A percentile compares a stretch with the other conserved stretches of the same genome.
Evolutionary conservation across 2,113 vertebrate species (phyloP).

Genomic region (Calidris pugnax): DNA sequence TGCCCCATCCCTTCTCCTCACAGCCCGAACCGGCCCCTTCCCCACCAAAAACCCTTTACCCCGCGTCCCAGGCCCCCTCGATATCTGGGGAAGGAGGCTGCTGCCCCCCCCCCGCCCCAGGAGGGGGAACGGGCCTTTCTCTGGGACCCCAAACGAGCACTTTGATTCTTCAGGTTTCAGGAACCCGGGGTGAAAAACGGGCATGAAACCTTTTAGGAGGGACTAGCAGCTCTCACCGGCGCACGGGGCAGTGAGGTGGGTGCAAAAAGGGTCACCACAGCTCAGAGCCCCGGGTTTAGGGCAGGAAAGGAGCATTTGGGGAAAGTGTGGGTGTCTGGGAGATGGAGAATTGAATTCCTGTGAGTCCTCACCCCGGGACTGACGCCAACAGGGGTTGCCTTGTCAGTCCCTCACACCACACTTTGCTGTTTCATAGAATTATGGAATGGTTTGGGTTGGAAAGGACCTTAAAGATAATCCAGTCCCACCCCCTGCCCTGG

Average conservation of each 20-base stretch:
- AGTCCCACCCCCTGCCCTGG: too few relatives aligned
- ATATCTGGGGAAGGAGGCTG: background rate
- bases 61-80: too few relatives aligned
- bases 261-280: rapidly evolving
- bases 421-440: background rate
- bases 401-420: rapidly evolving
- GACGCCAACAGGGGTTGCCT: background rate
- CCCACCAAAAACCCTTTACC: too few relatives aligned
- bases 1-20: too few relatives aligned
- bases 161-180: background rate
- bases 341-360: background rate
- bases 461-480: background rate
- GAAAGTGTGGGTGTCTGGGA: too few relatives aligned
- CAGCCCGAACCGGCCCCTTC: background rate
- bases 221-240: rapidly evolving
- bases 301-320: rapidly evolving
- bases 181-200: background rate
- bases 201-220: background rate
- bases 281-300: rapidly evolving
- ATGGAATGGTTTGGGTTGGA: background rate
- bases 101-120: background rate
- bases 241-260: rapidly evolving
- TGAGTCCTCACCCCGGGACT: rapidly evolving
- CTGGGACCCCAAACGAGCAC: rapidly evolving
- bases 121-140: background rate